phyloP scores from a whole-genome alignment of 2,888 invertebrate genomes.

The Vandiemenella viatica region DNA sequence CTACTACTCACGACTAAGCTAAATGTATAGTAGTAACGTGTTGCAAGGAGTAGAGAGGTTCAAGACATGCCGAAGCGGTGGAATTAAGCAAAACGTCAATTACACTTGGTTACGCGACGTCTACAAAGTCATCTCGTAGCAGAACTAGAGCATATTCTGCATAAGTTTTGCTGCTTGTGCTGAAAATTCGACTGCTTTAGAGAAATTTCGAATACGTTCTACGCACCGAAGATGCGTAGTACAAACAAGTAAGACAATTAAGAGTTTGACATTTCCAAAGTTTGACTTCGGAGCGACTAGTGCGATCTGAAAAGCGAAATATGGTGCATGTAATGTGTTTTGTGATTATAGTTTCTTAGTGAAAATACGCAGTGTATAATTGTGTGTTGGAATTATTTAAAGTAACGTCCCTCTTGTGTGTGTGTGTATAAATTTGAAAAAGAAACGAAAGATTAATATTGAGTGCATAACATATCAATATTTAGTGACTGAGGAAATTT shows the following conservation, averaged over 20 bases:
- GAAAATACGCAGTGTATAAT: neutral
- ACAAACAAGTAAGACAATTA: neutral
- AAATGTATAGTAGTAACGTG: neutral
- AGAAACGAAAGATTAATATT: too few species aligned
- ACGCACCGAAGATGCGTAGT: neutral
- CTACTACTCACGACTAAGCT: neutral
- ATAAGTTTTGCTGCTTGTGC: too few species aligned
- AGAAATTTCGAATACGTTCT: neutral
- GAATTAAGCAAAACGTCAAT: neutral
- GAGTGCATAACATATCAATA: too few species aligned
- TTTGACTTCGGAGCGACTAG: slow-evolving; percentile 2
- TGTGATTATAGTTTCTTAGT: neutral
- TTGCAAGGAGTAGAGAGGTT: neutral
- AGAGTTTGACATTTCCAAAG: slow-evolving; percentile 2
- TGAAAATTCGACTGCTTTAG: neutral
- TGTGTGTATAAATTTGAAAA: too few species aligned
- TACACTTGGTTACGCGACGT: neutral
- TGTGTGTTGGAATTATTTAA: too few species aligned
- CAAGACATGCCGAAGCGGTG: too few species aligned
- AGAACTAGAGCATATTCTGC: too few species aligned
- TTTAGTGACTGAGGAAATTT: too few species aligned
- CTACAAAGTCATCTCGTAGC: neutral
- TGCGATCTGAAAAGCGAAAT: slow-evolving; percentile 1
- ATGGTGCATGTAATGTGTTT: neutral
- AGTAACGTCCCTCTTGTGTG: too few species aligned